Base-by-base conservation (phyloP, 2,797 vertebrate species). In the Pseudochromis fuscus region DNA sequence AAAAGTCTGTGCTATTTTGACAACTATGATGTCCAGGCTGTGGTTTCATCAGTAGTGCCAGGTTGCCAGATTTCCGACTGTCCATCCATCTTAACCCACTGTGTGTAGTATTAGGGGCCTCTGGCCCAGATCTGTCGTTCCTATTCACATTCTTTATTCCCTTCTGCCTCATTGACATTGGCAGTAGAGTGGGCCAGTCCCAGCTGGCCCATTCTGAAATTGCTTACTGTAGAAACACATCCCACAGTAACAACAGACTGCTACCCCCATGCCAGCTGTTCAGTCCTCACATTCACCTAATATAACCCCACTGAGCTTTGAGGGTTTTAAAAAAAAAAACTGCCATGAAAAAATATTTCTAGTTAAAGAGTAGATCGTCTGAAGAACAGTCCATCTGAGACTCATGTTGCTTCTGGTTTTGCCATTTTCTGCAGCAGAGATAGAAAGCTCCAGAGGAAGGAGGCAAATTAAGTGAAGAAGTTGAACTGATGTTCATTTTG, bases 41-140 rank as follows among this genome's bases (percentile, higher is more conserved):
- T 52, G 33, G 63, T 75, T 72, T 76, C 58, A 86, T 82, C 68
- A 72, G 16, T 70, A 46, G 46, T 82, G 72, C 75, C 61, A 80
- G 18, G 49, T 75, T 75, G 58, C 78, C 40, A 63, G 38, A 73
- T 81, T 77, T 63, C 55, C 51, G 24, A 21, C 55, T 72, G 58
- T 77, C 72, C 67, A 83, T 88, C 72, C 51, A 65, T 82, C 79
- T 82, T 80, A 69, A 76, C 73, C 67, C 60, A 40, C 52, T 72
- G 76, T 70, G 62, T 72, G 48, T 79, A 59, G 80, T 75, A 69
- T 73, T 51, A 61, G 67, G 21, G 74, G 62, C 77, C 79, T 80
- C 52, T 85, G 87, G 83, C 87, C 85, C 82, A 91, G 82, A 91
- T 89, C 70, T 90, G 79, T 87, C 90, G 86, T 83, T 82, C 68